phyloP scores from a whole-genome alignment of 35 echinoderm and acorn worm genomes.

The Lytechinus pictus region DNA sequence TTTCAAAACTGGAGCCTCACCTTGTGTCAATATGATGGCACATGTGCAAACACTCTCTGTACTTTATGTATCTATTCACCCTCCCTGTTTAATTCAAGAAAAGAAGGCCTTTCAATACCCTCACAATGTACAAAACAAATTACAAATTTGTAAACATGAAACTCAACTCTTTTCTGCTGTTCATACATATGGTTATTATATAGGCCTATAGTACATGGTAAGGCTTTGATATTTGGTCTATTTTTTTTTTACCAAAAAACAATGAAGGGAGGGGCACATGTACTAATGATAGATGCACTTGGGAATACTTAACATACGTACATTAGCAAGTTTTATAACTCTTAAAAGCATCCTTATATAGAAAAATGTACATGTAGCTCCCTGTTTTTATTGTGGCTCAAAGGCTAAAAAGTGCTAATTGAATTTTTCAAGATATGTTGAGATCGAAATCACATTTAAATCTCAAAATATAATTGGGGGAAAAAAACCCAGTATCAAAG shows the following conservation, averaged over 20 bases:
- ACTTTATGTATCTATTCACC: too few species aligned
- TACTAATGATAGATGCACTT: neutral
- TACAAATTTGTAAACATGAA: neutral
- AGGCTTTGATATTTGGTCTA: neutral
- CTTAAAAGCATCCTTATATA: neutral
- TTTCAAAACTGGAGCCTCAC: neutral
- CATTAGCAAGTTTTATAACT: neutral
- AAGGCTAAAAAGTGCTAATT: neutral
- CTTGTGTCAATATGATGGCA: neutral
- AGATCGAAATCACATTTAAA: too few species aligned
- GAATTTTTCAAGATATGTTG: neutral
- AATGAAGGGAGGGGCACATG: neutral
- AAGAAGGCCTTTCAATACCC: too few species aligned
- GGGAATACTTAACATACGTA: neutral
- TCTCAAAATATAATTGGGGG: neutral
- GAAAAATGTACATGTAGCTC: neutral
- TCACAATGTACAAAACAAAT: neutral
- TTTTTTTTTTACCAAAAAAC: neutral
- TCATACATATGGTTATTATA: neutral
- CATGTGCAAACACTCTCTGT: too few species aligned
- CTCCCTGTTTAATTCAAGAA: too few species aligned
- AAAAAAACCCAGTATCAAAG: too few species aligned
- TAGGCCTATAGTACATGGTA: neutral
- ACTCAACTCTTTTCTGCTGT: neutral
- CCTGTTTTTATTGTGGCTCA: neutral